These are phyloP conservation scores for Gambusia affinis DNA, from an alignment of 2,113 vertebrate genomes.

Conservation along the genomic window DNA sequence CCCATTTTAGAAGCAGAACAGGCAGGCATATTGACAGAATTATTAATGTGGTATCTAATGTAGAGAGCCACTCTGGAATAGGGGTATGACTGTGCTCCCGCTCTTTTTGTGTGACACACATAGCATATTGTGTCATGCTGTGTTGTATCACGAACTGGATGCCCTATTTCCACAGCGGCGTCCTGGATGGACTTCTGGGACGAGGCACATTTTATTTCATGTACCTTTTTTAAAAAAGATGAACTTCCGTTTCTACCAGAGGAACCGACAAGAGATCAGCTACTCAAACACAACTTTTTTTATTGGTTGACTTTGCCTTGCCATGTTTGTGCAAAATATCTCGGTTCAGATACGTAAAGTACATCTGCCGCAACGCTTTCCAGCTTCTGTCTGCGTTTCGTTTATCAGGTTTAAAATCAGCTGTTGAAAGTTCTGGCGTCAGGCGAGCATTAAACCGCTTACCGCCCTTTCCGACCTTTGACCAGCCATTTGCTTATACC, in stretches of 20 bases:
- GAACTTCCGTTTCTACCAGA: not conserved
- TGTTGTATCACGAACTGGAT: constrained; percentile 1
- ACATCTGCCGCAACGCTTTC: constrained; percentile 18
- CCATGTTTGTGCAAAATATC: not conserved
- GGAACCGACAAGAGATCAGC: not conserved
- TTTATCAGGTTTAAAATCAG: constrained; percentile 44
- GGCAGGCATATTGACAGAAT: constrained; percentile 41
- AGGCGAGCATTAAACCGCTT: constrained; percentile 56
- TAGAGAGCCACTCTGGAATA: constrained; percentile 13
- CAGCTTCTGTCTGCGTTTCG: constrained; percentile 16
- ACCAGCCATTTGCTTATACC: constrained; percentile 7
- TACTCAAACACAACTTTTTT: not conserved
- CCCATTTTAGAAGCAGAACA: constrained; percentile 46
- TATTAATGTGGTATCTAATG: constrained; percentile 55
- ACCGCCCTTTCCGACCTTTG: constrained; percentile 40
- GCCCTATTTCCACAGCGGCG: constrained; percentile 3
- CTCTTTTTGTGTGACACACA: constrained; percentile 19
- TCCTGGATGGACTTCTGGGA: not conserved
- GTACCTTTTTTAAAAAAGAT: not conserved
- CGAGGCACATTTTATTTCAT: not conserved
- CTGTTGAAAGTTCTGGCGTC: constrained; percentile 33
- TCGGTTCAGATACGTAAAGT: not conserved
- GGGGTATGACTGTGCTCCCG: constrained; percentile 19
- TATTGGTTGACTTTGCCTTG: no score
- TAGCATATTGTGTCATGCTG: constrained; percentile 8